Percentiles rank a stretch among this genome's conserved stretches.
phyloP scores from a whole-genome alignment of 2,113 vertebrate genomes.

The Passerina amoena region DNA sequence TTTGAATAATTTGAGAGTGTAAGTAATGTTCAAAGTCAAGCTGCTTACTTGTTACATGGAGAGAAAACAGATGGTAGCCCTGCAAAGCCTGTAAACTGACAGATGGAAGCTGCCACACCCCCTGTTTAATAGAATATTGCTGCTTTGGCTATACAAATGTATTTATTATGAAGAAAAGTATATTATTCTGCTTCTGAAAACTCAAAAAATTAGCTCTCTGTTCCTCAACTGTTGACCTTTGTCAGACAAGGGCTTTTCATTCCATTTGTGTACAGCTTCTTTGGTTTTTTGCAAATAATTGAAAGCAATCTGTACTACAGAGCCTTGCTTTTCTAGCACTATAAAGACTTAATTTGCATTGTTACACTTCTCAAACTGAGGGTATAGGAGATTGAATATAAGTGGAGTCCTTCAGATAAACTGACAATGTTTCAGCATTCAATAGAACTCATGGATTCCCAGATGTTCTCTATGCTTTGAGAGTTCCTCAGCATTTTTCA shows the following conservation, averaged over 20 bases:
- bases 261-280: neutral
- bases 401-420: too few species aligned
- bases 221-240: neutral
- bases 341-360: neutral
- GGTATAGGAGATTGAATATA: neutral
- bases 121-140: conserved; percentile 10
- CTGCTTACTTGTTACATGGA: conserved; percentile 16
- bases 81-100: conserved; percentile 46
- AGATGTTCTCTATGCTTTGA: neutral
- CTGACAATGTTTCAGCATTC: neutral
- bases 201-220: neutral
- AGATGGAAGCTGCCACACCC: conserved; percentile 56
- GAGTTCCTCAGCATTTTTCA: neutral
- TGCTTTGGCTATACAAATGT: neutral
- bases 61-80: conserved; percentile 52
- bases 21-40: neutral
- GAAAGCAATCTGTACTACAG: neutral
- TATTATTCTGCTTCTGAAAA: neutral
- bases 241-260: neutral
- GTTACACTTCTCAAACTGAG: neutral
- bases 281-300: neutral
- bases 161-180: neutral
- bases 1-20: neutral
- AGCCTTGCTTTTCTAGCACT: neutral
- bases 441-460: accelerated